These are phyloP conservation scores for Discoglossus pictus DNA, from an alignment of 2,797 vertebrate species.

Conservation along the genomic window DNA sequence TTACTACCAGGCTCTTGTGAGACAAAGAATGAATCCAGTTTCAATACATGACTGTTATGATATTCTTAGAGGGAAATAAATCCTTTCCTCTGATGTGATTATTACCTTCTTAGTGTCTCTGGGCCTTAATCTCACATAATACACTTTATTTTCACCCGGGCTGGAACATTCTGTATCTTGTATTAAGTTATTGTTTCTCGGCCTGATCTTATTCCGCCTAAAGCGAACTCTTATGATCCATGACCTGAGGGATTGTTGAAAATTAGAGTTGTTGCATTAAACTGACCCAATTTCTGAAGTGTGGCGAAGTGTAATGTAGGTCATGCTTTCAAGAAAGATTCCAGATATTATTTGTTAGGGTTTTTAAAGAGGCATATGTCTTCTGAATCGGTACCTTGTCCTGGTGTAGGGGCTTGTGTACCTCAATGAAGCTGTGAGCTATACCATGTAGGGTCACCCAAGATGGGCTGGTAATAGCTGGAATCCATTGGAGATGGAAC, in stretches of 20 bases:
- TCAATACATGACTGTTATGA: constrained; percentile 19
- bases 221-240: no score
- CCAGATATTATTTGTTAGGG: no score
- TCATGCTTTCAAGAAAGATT: background rate
- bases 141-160: background rate
- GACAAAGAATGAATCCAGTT: constrained; percentile 21
- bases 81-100: constrained; percentile 12
- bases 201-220: no score
- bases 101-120: constrained; percentile 28
- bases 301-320: background rate
- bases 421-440: no score
- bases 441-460: no score
- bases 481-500: no score
- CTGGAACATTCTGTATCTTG: no score
- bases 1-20: background rate
- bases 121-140: constrained; percentile 15
- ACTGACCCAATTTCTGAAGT: background rate
- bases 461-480: no score
- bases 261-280: background rate
- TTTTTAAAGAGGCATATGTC: no score
- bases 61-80: constrained; percentile 26
- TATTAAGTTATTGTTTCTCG: no score
- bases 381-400: no score
- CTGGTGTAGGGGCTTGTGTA: no score
- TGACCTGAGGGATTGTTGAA: background rate